Evolutionary conservation across 2,113 vertebrate genomes (phyloP), one percentile per base, ranked within the genome.

Genomic region (Plotosus lineatus): DNA sequence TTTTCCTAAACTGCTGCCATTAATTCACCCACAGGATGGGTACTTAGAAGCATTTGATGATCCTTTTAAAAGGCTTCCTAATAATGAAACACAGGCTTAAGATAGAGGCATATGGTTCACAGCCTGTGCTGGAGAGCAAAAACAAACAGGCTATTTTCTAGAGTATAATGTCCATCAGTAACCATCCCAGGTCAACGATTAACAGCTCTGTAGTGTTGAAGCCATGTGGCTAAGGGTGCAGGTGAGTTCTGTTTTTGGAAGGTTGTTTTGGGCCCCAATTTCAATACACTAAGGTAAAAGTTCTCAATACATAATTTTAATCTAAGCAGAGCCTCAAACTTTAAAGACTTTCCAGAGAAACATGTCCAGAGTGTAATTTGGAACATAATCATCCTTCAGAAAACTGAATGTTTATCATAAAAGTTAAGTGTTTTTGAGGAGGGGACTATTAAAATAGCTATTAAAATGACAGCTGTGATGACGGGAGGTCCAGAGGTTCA

Each of bases 41-140:
- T 60, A 48, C 36, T 58, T 65, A 40, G 44, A 71, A 33, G 12
- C 58, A 2, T 36, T 66, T 26, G 28, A n/a, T n/a, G n/a, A n/a
- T n/a, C n/a, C n/a, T n/a, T n/a, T n/a, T n/a, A n/a, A n/a, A n/a
- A 1, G n/a, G 53, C 19, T 15, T 56, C 69, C 44, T 65, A 53
- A 55, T 82, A 82, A 82, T 86, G 21, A 77, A 48, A 28, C 66
- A 46, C 79, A 83, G 69, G 50, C 66, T 77, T 77, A n/a, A 15
- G 33, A 6, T 12, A 33, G 42, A 48, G 4, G 55, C 12, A 51
- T 77, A 38, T 51, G 36, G 28, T 77, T 77, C 42, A 44, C 63
- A 26, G 31, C 3, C 55, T 60, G 80, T 75, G 44, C 8, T 15
- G 26, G 23, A 38, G 33, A 50, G 46, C 19, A 50, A 10, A 40